These are phyloP conservation scores for Dascillus cervinus DNA, from an alignment of 2,888 invertebrate species.

Conservation along the genomic window DNA sequence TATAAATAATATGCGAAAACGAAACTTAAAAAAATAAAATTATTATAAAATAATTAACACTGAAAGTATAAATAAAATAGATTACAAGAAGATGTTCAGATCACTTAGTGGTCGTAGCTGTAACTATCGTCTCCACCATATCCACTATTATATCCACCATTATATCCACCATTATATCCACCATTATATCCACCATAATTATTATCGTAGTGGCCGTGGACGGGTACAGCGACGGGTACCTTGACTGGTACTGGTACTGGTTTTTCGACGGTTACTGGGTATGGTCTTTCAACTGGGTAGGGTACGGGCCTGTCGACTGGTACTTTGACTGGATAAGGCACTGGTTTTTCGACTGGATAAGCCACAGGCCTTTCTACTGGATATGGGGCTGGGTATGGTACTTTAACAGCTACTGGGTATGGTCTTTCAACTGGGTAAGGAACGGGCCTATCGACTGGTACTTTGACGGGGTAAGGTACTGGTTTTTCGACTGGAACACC, in stretches of 20 bases:
- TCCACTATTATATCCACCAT: no score
- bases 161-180: no score
- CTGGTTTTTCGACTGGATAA: conserved; percentile 54
- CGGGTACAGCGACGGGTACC: conserved; percentile 51
- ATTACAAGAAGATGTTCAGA: no score
- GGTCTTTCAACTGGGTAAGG: conserved; percentile 59
- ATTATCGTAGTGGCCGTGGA: conserved; percentile 14
- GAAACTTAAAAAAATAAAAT: no score
- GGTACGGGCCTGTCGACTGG: conserved; percentile 66
- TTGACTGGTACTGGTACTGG: conserved; percentile 43
- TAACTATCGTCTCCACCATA: conserved; percentile 1
- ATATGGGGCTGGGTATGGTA: conserved; percentile 61
- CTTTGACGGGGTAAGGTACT: conserved; percentile 59
- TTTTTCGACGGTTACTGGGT: conserved; percentile 42
- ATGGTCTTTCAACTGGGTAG: conserved; percentile 56
- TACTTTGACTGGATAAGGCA: conserved; percentile 38
- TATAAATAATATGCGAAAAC: no score
- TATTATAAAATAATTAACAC: no score
- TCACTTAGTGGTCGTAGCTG: conserved; percentile 6
- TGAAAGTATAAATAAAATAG: no score
- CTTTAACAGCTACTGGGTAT: conserved; percentile 56
- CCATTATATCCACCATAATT: conserved; percentile 1
- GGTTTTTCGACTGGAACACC: conserved; percentile 62
- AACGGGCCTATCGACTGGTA: conserved; percentile 45
- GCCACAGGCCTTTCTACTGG: conserved; percentile 58